Evolutionary conservation across 2,888 invertebrate species (phyloP).

Genomic region (Andrena minutula): DNA sequence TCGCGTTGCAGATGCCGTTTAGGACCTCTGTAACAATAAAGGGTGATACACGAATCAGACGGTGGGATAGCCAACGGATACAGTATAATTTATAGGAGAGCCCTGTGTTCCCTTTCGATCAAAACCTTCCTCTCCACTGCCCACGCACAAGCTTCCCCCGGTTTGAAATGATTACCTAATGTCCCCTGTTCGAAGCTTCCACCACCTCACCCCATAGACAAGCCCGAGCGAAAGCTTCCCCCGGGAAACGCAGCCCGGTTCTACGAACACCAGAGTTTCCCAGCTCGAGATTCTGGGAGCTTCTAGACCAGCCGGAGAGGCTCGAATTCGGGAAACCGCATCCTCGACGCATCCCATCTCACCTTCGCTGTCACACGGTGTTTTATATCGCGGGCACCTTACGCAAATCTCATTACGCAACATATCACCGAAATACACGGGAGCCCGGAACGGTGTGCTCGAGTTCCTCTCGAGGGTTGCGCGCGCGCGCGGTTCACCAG

Average conservation of each 20-base stretch:
- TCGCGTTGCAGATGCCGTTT: constrained; percentile 84
- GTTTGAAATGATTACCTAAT: not conserved
- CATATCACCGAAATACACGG: constrained; percentile 79
- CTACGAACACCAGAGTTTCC: not conserved
- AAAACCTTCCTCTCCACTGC: not conserved
- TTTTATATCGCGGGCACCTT: constrained; percentile 73
- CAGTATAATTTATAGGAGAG: not conserved
- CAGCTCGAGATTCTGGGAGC: not conserved
- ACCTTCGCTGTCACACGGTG: constrained; percentile 62
- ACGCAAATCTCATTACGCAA: constrained; percentile 81
- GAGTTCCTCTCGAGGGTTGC: constrained; percentile 56
- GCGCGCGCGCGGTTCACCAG: not conserved
- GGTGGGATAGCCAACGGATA: not conserved
- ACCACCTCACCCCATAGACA: not conserved
- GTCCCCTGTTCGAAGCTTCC: not conserved
- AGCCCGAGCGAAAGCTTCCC: not conserved
- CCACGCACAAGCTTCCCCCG: too few species aligned
- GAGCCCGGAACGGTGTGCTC: constrained; percentile 73
- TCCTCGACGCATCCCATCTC: constrained; percentile 40
- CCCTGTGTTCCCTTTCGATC: not conserved
- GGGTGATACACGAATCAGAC: constrained; percentile 42
- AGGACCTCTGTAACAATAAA: constrained; percentile 83
- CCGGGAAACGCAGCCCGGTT: too few species aligned
- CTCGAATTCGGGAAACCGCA: constrained; percentile 20
- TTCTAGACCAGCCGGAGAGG: not conserved